These are phyloP conservation scores for Astyanax mexicanus DNA, from an alignment of 2,797 vertebrate species.

Conservation along the genomic window DNA sequence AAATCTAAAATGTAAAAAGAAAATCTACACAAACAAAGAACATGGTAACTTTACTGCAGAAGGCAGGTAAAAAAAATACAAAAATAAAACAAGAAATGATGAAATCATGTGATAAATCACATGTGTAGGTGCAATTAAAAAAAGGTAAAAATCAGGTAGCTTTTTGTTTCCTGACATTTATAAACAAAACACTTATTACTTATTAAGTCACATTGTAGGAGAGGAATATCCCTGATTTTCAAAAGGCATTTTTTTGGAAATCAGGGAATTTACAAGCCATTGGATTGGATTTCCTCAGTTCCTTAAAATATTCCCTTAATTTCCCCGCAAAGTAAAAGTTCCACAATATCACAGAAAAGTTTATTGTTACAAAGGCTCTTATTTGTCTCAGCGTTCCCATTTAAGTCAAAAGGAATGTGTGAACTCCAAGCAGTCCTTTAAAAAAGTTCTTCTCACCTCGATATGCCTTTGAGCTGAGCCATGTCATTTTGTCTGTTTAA, in stretches of 20 bases:
- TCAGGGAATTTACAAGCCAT: constrained; percentile 36
- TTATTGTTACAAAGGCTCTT: not conserved
- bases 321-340: constrained; percentile 38
- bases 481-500: constrained; percentile 82
- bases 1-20: too few species aligned
- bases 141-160: not conserved
- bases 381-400: constrained; percentile 27
- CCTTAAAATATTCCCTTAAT: constrained; percentile 15
- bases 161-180: not conserved
- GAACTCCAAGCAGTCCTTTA: constrained; percentile 41
- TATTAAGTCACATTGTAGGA: not conserved
- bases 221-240: constrained; percentile 40
- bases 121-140: not conserved
- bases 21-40: not conserved
- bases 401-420: constrained; percentile 42
- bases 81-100: not conserved
- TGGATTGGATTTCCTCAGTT: constrained; percentile 14
- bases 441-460: constrained; percentile 58
- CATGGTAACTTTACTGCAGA: not conserved
- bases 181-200: constrained; percentile 1
- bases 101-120: not conserved
- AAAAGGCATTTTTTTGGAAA: constrained; percentile 33
- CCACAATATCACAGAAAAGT: constrained; percentile 14
- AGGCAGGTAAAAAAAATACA: not conserved
- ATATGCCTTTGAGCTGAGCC: constrained; percentile 53